phyloP scores from a whole-genome alignment of 2,797 vertebrate genomes.

The Onychomys leucogaster region DNA sequence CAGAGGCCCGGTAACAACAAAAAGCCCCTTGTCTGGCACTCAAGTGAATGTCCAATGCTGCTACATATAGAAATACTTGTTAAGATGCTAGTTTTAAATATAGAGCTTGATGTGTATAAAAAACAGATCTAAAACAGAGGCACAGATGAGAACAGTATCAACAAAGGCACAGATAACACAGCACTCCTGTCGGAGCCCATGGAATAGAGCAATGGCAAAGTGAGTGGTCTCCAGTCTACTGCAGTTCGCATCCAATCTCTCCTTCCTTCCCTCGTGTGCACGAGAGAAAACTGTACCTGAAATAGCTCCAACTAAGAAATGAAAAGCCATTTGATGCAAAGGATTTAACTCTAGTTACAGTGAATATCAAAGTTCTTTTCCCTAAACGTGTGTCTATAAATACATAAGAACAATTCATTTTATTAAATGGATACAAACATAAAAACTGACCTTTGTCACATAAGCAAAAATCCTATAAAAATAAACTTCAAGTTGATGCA shows the following conservation, averaged over 20 bases:
- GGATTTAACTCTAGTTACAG: conserved; percentile 50
- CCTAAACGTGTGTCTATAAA: conserved; percentile 69
- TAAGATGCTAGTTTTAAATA: conserved; percentile 59
- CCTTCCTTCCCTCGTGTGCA: conserved; percentile 29
- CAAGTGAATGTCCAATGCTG: conserved; percentile 46
- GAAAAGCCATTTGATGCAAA: conserved; percentile 59
- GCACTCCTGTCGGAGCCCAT: conserved; percentile 18
- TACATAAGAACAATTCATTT: conserved; percentile 70
- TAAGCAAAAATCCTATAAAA: conserved; percentile 74
- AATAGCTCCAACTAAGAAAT: conserved; percentile 66
- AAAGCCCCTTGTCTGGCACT: conserved; percentile 23
- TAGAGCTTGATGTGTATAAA: conserved; percentile 60
- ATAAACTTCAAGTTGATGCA: conserved; percentile 76
- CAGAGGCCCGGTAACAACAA: conserved; percentile 36
- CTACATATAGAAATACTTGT: conserved; percentile 56
- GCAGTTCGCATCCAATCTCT: conserved; percentile 24
- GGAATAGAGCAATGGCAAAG: not conserved
- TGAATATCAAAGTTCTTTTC: conserved; percentile 66
- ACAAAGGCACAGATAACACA: conserved; percentile 63
- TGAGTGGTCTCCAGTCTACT: not conserved
- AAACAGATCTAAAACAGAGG: conserved; percentile 72
- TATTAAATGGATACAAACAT: conserved; percentile 72
- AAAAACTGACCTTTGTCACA: conserved; percentile 77
- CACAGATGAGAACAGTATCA: conserved; percentile 69
- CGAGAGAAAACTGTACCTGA: conserved; percentile 55